phyloP scores from a whole-genome alignment of 2,888 invertebrate genomes.

The Caenorhabditis sp. region DNA sequence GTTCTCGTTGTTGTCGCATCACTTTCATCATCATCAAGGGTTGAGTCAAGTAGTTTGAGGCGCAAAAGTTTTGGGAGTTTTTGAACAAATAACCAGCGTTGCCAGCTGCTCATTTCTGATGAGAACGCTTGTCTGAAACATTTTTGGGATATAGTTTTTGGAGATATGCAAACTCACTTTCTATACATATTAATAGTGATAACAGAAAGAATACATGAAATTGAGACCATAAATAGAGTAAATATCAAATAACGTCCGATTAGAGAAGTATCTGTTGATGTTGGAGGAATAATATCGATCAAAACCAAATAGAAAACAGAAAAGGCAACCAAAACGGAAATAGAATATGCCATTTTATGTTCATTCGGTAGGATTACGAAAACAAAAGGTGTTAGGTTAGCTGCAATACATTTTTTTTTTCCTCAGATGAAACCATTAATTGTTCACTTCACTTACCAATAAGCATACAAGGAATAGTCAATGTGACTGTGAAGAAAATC shows the following conservation, averaged over 20 bases:
- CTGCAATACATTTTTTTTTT: too few relatives aligned
- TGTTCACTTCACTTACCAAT: constrained; percentile 61
- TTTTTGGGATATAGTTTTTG: background rate
- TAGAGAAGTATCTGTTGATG: constrained; percentile 89
- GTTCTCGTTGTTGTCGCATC: constrained; percentile 36
- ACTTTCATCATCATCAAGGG: constrained; percentile 26
- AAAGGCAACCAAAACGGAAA: constrained; percentile 92
- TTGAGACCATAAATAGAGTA: constrained; percentile 94
- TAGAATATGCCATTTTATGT: constrained; percentile 92
- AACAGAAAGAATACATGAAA: constrained; percentile 90
- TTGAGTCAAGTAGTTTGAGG: constrained; percentile 34
- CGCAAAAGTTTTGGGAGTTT: constrained; percentile 47
- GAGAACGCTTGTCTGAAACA: constrained; percentile 54
- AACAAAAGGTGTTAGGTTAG: constrained; percentile 55
- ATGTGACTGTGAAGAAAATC: constrained; percentile 60
- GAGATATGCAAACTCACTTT: constrained; percentile 79
- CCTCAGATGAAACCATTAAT: too few relatives aligned
- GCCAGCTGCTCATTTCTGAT: constrained; percentile 54
- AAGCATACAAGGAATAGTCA: constrained; percentile 66
- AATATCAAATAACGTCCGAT: constrained; percentile 93
- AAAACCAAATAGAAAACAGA: constrained; percentile 97
- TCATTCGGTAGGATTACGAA: constrained; percentile 74
- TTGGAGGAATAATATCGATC: constrained; percentile 96
- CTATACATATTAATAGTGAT: constrained; percentile 95
- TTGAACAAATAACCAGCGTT: constrained; percentile 54